Percentiles rank a stretch among this genome's conserved stretches.
Conservation (phyloP, 2,113 vertebrate species). For the Panurus biarmicus region DNA sequence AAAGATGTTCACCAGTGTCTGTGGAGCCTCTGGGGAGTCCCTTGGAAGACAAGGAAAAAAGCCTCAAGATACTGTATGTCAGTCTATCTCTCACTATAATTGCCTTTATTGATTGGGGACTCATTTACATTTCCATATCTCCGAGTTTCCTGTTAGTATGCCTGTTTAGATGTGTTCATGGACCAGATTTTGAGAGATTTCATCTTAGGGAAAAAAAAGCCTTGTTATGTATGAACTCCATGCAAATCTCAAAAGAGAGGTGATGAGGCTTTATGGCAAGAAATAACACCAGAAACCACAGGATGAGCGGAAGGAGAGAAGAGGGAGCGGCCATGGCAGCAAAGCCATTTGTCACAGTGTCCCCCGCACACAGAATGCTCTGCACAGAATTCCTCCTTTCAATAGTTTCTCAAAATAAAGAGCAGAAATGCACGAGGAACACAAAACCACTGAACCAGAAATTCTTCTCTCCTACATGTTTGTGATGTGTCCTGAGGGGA, state of each 20-base stretch:
- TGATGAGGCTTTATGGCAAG: neutral
- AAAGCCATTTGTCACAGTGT: neutral
- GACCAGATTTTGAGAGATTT: constrained; percentile 49
- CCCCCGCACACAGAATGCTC: neutral
- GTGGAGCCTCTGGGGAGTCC: constrained; percentile 42
- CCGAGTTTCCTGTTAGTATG: constrained; percentile 33
- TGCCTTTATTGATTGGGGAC: constrained; percentile 61
- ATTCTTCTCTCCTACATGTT: neutral
- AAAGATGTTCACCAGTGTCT: constrained; percentile 24
- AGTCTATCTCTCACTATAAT: constrained; percentile 58
- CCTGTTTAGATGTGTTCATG: constrained; percentile 47
- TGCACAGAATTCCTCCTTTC: neutral
- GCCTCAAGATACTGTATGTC: constrained; percentile 48
- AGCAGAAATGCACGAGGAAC: neutral
- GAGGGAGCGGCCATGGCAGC: neutral
- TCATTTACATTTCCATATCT: constrained; percentile 56
- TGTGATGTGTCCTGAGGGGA: neutral
- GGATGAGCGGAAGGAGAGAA: neutral
- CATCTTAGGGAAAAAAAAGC: neutral
- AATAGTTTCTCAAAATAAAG: neutral
- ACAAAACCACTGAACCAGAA: neutral
- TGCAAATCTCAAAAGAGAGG: neutral
- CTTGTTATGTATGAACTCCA: neutral
- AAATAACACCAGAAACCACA: neutral
- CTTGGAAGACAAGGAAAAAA: constrained; percentile 53